Base-by-base conservation (phyloP, 2,888 invertebrate genomes). In the Drosophila anomelani region DNA sequence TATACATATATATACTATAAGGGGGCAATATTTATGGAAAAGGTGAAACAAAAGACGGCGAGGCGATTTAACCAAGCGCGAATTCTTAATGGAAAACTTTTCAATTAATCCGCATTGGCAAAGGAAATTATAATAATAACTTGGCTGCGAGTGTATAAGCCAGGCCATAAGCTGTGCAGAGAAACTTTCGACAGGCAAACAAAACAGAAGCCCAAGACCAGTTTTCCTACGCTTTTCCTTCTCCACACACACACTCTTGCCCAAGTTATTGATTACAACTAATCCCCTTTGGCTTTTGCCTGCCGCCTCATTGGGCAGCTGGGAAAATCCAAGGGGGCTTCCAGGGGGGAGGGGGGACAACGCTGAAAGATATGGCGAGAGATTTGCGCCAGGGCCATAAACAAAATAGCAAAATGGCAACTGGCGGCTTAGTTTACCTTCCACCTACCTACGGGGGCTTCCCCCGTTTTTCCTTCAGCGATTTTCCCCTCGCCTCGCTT, bases 191-290 rank as follows among this genome's bases (percentile, higher is more conserved):
- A 80, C 88, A 82, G 83, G 84, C 81, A 75, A 82, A 79, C 76
- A 80, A 72, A 73, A 70, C 74, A 77, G 75, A 55, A 76, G 66
- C 70, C 62, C 54, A 66, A 57, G 72, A 57, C 47, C 66, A 47
- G 57, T 66, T 62, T 62, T 49, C 41, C 64, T 38, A 20, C 57
- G 32, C 46, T 20, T 15, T 38, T 15, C 47, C 36, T 20, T 17
- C 4, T 17, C 9, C 29, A 12, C 10, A 29, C 41, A 43, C 76
- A 74, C 51, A 73, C 72, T 36, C 54, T 76, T 76, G 77, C 63
- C 78, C 80, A 86, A 88, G 89, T 86, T 86, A 86, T 86, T 86
- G 86, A 86, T 88, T 86, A 88, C 88, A 87, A 81, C 88, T 86
- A 88, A 86, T 86, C 88, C 88, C 80, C 88, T 81, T 81, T 81